Evolutionary conservation across 2,797 vertebrate species (phyloP), one percentile per base, ranked within the genome.

Genomic region (Carduelis carduelis): DNA sequence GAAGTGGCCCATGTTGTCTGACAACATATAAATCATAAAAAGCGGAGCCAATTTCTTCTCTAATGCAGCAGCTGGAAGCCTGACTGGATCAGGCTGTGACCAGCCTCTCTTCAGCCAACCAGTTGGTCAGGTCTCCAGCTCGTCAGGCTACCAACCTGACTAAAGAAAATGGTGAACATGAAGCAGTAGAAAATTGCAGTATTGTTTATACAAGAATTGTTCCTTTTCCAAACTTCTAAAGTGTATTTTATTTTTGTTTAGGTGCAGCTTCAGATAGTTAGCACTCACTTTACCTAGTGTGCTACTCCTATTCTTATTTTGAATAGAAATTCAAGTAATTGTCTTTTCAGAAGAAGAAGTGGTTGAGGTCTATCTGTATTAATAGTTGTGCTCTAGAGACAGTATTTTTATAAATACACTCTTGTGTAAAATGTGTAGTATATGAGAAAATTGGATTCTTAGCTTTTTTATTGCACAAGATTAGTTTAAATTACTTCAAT

Each of bases 381-480:
- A 28, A 59, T 47, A 79, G 34, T 22, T 78, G 14, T 87, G 28
- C 66, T 87, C 69, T 52, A 39, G 27, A 91, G 71, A 43, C 55
- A 64, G 32, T 80, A 56, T 77, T 94, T 93, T 83, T 76, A 49
- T 59, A 86, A 83, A 86, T 64, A 52, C 14, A 53, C 79, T 79
- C 23, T 43, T 90, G 32, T 72, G 30, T 92, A 88, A 95, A 93
- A 89, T 47, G 9, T 52, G 13, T 68, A 57, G 24, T 55, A 28
- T 78, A 55, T 65, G 24, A 93, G 63, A 93, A 97, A 89, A 93
- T 83, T 59, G 55, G 28, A 63, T 94, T 95, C 52, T 86, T 95
- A 50, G n/a, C 19, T 90, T 71, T 89, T 89, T 93, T 96, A 72
- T 28, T 93, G 37, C 57, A 56, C 35, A 47, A 95, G 69, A 89